Conservation (phyloP, 1,140 invertebrate genomes). For the Pygmarrhopalites habei region DNA sequence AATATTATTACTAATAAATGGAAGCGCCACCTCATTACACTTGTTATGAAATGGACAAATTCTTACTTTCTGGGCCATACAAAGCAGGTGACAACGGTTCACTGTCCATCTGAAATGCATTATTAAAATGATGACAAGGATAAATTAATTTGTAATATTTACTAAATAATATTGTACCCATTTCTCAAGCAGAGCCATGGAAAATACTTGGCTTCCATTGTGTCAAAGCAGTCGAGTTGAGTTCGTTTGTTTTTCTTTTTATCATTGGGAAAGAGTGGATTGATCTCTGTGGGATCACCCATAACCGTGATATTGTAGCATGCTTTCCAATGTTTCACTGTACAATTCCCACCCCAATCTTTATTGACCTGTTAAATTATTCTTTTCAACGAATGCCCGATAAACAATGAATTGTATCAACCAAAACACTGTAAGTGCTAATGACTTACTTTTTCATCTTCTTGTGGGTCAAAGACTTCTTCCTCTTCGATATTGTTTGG, state of each 20-base stretch:
- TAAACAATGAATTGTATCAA: not conserved
- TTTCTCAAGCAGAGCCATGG: conserved; percentile 21
- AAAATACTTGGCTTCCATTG: conserved; percentile 2
- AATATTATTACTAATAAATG: not conserved
- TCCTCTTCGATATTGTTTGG: not conserved
- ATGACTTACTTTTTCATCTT: too few relatives aligned
- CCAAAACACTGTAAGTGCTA: not conserved
- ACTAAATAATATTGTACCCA: too few relatives aligned
- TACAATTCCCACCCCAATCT: conserved; percentile 22
- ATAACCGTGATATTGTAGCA: conserved; percentile 11
- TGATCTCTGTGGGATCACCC: not conserved
- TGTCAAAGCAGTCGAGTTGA: not conserved
- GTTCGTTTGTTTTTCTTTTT: not conserved
- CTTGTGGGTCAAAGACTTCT: too few relatives aligned
- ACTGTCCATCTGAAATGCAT: too few relatives aligned
- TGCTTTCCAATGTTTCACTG: conserved; percentile 8
- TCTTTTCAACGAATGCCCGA: not conserved
- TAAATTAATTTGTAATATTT: too few relatives aligned
- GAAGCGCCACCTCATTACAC: not conserved
- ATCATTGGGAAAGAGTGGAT: not conserved
- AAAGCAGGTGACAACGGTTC: conserved; percentile 17
- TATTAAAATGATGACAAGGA: too few relatives aligned
- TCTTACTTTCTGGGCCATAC: conserved; percentile 18
- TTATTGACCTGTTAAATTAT: conserved; percentile 5
- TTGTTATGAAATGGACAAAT: conserved; percentile 5